Percentiles rank a stretch among this genome's conserved stretches.
Conservation (phyloP, 2,113 vertebrate species). For the Gymnogyps californianus region DNA sequence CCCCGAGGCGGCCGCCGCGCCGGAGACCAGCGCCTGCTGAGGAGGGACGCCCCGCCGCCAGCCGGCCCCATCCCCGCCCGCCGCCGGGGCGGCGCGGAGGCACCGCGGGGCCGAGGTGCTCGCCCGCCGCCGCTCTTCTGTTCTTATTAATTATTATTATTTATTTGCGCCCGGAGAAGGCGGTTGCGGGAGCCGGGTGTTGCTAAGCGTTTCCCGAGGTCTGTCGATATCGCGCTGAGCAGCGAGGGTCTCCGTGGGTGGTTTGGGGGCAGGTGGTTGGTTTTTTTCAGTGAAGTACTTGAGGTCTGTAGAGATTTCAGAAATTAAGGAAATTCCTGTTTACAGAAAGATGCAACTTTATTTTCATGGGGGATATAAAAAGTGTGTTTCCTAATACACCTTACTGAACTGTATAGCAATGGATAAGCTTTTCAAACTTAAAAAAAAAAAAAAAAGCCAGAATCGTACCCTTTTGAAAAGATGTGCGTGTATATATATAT, state of each 20-base stretch:
- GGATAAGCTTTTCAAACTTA: constrained; percentile 27
- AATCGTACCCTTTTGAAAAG: constrained; percentile 36
- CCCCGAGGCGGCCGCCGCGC: not conserved
- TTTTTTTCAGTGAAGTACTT: not conserved
- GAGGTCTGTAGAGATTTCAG: constrained; percentile 30
- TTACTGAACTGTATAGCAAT: constrained; percentile 35
- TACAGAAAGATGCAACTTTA: constrained; percentile 54
- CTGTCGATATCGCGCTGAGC: not conserved
- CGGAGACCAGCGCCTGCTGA: constrained; percentile 36
- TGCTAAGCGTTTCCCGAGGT: not conserved
- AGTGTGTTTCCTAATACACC: constrained; percentile 42
- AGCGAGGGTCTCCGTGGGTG: not conserved
- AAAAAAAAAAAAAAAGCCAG: not conserved
- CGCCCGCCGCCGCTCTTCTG: not conserved
- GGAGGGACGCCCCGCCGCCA: not conserved
- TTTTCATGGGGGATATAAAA: constrained; percentile 61
- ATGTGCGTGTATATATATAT: constrained; percentile 45
- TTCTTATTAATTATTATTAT: constrained; percentile 5
- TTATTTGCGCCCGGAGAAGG: constrained; percentile 23
- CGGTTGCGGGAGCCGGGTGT: not conserved
- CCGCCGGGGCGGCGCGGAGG: not conserved
- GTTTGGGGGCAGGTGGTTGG: not conserved
- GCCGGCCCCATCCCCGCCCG: not conserved
- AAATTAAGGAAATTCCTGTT: constrained; percentile 26
- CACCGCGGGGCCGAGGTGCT: not conserved